Evolutionary conservation across 2,797 vertebrate genomes (phyloP).

Genomic region (Phoebastria nigripes): DNA sequence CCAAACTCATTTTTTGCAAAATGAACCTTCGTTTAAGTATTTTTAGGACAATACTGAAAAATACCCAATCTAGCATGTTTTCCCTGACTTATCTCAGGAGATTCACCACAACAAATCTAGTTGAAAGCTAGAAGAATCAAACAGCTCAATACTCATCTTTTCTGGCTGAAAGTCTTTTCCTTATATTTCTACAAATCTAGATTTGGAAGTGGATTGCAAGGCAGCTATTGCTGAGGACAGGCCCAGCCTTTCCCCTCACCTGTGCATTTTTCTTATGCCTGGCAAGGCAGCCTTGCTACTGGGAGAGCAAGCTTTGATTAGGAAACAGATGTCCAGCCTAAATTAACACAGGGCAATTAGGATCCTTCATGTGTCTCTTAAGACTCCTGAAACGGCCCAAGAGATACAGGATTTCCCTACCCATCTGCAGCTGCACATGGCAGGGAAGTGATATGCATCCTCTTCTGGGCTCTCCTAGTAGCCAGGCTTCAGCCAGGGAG

Average conservation of each 20-base stretch:
- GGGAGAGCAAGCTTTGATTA: background rate
- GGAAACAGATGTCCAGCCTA: slow-evolving; percentile 16
- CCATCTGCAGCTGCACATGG: background rate
- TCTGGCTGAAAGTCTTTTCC: background rate
- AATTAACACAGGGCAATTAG: background rate
- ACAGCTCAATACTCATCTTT: background rate
- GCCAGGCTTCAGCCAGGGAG: background rate
- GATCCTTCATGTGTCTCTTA: background rate
- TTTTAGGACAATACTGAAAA: background rate
- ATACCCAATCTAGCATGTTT: background rate
- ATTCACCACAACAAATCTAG: background rate
- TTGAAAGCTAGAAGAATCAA: background rate
- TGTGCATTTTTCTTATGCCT: background rate
- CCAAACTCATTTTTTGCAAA: background rate
- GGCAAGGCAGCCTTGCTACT: background rate
- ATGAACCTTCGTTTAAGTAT: background rate
- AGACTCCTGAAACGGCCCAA: background rate
- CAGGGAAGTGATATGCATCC: background rate
- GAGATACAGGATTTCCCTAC: background rate
- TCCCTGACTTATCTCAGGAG: background rate
- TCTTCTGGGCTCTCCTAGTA: background rate
- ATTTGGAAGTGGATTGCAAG: background rate
- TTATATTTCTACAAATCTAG: background rate
- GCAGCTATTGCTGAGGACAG: background rate
- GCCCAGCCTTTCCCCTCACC: background rate